Conservation (phyloP, 2,888 invertebrate species). For the Agonum fuliginosum region DNA sequence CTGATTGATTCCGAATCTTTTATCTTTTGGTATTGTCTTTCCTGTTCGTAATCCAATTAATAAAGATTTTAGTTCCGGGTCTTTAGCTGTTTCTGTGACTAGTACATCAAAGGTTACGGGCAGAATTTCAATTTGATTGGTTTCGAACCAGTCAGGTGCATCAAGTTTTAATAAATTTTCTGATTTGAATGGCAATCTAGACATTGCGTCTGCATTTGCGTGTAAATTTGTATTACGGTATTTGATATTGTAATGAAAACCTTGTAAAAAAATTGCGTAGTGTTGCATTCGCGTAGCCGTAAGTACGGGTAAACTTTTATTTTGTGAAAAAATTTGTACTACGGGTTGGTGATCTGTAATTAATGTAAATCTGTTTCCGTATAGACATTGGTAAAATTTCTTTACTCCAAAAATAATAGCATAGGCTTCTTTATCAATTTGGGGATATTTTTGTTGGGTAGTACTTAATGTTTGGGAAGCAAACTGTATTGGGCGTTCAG, state of each 20-base stretch:
- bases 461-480: constrained; percentile 67
- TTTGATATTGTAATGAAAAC: constrained; percentile 3
- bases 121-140: constrained; percentile 34
- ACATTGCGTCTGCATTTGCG: constrained; percentile 12
- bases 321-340: constrained; percentile 49
- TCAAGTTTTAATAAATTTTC: neutral
- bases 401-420: constrained; percentile 68
- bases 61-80: constrained; percentile 43
- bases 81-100: constrained; percentile 14
- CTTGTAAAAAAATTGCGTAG: constrained; percentile 19
- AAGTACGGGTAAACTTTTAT: neutral
- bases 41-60: constrained; percentile 8
- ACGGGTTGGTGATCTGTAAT: constrained; percentile 69
- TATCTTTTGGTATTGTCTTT: neutral
- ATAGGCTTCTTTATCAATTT: constrained; percentile 66
- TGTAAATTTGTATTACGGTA: neutral
- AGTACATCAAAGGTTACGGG: constrained; percentile 31
- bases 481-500: constrained; percentile 69
- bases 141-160: constrained; percentile 25
- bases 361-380: constrained; percentile 68
- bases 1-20: neutral
- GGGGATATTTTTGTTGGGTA: constrained; percentile 66
- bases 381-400: constrained; percentile 70
- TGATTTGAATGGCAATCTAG: neutral
- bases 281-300: constrained; percentile 35